phyloP scores from a whole-genome alignment of 1,140 invertebrate genomes.

The Halyomorpha halys region DNA sequence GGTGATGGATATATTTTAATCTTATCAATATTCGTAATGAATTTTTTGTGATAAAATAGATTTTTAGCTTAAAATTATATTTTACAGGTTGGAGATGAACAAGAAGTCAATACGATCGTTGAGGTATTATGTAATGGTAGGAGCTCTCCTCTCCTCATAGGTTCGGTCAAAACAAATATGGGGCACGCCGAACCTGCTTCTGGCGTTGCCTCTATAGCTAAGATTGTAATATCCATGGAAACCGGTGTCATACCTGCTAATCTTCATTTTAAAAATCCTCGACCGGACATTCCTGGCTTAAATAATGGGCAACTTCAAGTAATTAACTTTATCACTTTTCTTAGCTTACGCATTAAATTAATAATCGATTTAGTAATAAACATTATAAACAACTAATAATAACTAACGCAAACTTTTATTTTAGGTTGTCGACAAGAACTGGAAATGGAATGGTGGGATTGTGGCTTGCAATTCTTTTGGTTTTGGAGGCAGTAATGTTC shows the following conservation, averaged over 20 bases:
- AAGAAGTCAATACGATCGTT: conserved; percentile 88
- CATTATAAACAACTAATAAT: not conserved
- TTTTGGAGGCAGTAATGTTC: conserved; percentile 94
- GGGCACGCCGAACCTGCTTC: conserved; percentile 93
- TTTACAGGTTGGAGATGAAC: conserved; percentile 72
- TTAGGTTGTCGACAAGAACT: conserved; percentile 66
- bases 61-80: too few species aligned
- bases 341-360: too few species aligned
- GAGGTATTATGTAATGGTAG: conserved; percentile 84
- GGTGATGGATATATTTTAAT: conserved; percentile 34
- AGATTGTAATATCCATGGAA: conserved; percentile 87
- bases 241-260: conserved; percentile 75
- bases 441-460: conserved; percentile 71
- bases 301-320: conserved; percentile 72
- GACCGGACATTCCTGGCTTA: conserved; percentile 78
- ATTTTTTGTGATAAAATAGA: too few species aligned
- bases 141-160: conserved; percentile 69
- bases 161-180: conserved; percentile 97
- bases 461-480: conserved; percentile 91
- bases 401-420: conserved; percentile 1
- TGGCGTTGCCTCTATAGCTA: conserved; percentile 78
- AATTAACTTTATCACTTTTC: conserved; percentile 12
- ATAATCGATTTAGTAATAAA: too few species aligned
- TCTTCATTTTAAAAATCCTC: conserved; percentile 78
- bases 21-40: too few species aligned